Conservation (phyloP, 2,797 vertebrate species). For the Poeciliopsis infans region DNA sequence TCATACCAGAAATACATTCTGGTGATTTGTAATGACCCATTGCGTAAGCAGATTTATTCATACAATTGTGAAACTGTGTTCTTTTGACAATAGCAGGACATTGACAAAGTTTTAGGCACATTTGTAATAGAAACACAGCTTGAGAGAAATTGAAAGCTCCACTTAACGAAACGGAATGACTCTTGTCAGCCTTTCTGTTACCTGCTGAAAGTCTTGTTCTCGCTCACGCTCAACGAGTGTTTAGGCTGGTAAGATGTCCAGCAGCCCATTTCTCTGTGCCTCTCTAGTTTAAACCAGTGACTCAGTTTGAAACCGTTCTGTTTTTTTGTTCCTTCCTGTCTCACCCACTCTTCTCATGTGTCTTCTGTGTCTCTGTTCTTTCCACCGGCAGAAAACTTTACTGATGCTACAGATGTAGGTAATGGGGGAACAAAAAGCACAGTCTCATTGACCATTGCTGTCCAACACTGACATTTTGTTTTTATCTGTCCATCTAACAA, state of each 20-base stretch:
- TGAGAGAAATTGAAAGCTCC: not conserved
- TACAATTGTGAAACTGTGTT: too few species aligned
- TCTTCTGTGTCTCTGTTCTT: slow-evolving; percentile 70
- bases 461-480: slow-evolving; percentile 9
- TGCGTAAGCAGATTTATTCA: too few species aligned
- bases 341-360: slow-evolving; percentile 62
- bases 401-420: slow-evolving; percentile 86
- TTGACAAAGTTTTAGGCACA: too few species aligned
- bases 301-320: not conserved
- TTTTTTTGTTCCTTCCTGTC: slow-evolving; percentile 29
- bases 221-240: not conserved
- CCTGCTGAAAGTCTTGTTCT: not conserved
- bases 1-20: too few species aligned
- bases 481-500: slow-evolving; percentile 24
- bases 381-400: slow-evolving; percentile 87
- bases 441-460: slow-evolving; percentile 51
- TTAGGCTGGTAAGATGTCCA: not conserved
- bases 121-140: too few species aligned
- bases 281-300: not conserved
- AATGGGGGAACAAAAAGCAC: slow-evolving; percentile 72
- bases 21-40: too few species aligned
- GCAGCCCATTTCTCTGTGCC: not conserved
- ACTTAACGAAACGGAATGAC: not conserved
- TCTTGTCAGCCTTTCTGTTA: not conserved
- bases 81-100: too few species aligned